Conservation (phyloP, 2,797 vertebrate species). For the Brachymystax lenok region DNA sequence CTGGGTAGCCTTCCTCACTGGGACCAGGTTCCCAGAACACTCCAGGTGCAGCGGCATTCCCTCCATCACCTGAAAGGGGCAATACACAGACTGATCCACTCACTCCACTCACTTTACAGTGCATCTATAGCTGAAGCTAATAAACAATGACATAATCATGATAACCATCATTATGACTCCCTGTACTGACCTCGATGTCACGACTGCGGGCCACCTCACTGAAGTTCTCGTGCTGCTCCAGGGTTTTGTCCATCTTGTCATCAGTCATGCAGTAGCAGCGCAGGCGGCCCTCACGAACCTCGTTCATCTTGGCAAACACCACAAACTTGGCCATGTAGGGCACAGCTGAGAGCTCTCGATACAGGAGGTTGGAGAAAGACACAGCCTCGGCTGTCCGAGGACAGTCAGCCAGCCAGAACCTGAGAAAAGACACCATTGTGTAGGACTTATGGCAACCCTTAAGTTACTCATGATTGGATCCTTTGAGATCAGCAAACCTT, state of each 20-base stretch:
- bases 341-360: slow-evolving; percentile 91
- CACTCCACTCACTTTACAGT: neutral
- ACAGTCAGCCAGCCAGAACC: slow-evolving; percentile 97
- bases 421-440: slow-evolving; percentile 46
- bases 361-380: slow-evolving; percentile 89
- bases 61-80: slow-evolving; percentile 86
- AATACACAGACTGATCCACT: slow-evolving; percentile 32
- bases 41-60: slow-evolving; percentile 93
- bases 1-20: slow-evolving; percentile 90
- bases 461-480: neutral
- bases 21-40: slow-evolving; percentile 92
- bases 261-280: slow-evolving; percentile 99
- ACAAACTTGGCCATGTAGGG: slow-evolving; percentile 99
- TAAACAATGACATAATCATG: neutral
- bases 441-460: neutral
- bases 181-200: slow-evolving; percentile 89
- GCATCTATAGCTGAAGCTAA: neutral
- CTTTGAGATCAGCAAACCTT: neutral
- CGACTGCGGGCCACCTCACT: slow-evolving; percentile 94
- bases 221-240: slow-evolving; percentile 97
- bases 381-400: slow-evolving; percentile 91
- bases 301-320: slow-evolving; percentile 97
- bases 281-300: slow-evolving; percentile 88
- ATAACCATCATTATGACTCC: neutral
- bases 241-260: slow-evolving; percentile 96